phyloP scores from a whole-genome alignment of 1,140 invertebrate genomes.

The Paraescarpia echinospica region DNA sequence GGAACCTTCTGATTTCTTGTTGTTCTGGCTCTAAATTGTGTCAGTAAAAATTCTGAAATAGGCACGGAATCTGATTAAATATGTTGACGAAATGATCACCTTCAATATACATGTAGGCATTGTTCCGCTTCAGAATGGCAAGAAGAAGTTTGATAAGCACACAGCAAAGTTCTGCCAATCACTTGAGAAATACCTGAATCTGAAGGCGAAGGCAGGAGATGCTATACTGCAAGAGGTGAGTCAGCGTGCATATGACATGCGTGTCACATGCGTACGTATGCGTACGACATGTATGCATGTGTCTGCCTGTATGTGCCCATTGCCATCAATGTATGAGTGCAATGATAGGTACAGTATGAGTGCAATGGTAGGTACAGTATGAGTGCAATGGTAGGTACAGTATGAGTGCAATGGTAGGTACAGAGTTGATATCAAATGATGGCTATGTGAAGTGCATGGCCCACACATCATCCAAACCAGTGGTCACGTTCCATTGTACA shows the following conservation, averaged over 20 bases:
- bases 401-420: neutral
- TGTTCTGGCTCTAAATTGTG: neutral
- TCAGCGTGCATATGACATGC: slow-evolving; percentile 31
- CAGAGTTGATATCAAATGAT: no score
- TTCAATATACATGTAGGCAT: neutral
- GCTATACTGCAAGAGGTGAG: slow-evolving; percentile 86
- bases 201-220: slow-evolving; percentile 85
- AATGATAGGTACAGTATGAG: neutral
- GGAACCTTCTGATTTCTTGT: neutral
- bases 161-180: slow-evolving; percentile 94
- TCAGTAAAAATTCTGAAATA: neutral
- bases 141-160: slow-evolving; percentile 97
- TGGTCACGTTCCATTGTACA: no score
- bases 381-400: neutral
- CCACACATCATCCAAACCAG: no score
- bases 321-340: neutral
- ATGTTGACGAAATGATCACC: neutral
- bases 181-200: slow-evolving; percentile 89
- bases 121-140: slow-evolving; percentile 72
- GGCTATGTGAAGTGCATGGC: slow-evolving; percentile 5
- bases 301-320: neutral
- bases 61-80: neutral
- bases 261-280: no score
- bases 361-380: neutral
- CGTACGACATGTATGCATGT: neutral